A percentile compares a stretch with the other conserved stretches of the same genome.
phyloP scores from a whole-genome alignment of 2,888 invertebrate genomes.

The Odontomyia ornata region DNA sequence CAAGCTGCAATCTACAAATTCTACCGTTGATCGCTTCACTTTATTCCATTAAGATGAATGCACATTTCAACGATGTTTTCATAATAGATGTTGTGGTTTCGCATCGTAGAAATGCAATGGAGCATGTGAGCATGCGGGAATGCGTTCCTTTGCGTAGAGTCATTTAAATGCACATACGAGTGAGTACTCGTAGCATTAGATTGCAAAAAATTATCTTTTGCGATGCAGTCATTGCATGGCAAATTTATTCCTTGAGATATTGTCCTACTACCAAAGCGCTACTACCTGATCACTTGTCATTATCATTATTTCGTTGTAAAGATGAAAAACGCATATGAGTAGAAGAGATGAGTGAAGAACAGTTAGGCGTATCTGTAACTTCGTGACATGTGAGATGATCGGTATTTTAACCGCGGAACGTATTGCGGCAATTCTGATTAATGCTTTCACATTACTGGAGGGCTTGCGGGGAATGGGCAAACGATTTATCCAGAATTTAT shows the following conservation, averaged over 20 bases:
- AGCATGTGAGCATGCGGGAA: not conserved
- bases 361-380: not conserved
- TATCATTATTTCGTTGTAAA: not conserved
- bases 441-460: not conserved
- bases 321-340: constrained; percentile 4
- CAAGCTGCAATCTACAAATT: too few species aligned
- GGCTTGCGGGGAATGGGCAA: not conserved
- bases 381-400: not conserved
- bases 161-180: not conserved
- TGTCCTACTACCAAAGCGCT: not conserved
- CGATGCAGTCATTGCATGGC: not conserved
- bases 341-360: not conserved
- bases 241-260: not conserved
- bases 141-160: not conserved
- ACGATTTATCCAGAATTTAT: not conserved
- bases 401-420: not conserved
- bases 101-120: not conserved
- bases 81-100: not conserved
- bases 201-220: not conserved
- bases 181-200: not conserved
- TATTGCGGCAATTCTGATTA: not conserved
- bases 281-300: not conserved
- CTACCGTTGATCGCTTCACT: not conserved
- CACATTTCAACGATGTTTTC: constrained; percentile 26
- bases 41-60: constrained; percentile 22